Percentiles rank a stretch among this genome's conserved stretches.
Conservation (phyloP, 2,888 invertebrate species). For the Xestia c-nigrum region DNA sequence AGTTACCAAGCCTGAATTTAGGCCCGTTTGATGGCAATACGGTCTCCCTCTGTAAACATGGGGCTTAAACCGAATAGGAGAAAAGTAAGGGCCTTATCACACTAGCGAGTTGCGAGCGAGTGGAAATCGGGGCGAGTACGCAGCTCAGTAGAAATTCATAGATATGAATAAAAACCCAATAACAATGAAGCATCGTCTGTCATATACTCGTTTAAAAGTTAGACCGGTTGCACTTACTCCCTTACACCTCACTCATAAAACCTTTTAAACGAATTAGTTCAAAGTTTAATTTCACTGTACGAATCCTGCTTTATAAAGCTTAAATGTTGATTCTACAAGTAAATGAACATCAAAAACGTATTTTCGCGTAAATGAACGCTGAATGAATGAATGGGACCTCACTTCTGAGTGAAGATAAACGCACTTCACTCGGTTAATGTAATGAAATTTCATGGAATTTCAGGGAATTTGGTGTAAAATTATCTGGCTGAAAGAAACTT, state of each 20-base stretch:
- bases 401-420: conserved; percentile 76
- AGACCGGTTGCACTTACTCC: neutral
- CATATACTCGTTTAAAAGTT: neutral
- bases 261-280: conserved; percentile 18
- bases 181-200: neutral
- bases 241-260: neutral
- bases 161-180: no score
- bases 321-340: conserved; percentile 58
- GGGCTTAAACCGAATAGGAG: no score
- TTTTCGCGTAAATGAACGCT: conserved; percentile 69
- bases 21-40: no score
- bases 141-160: no score
- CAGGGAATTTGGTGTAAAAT: conserved; percentile 80
- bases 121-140: no score
- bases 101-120: no score
- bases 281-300: conserved; percentile 9
- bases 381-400: conserved; percentile 70
- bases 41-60: no score
- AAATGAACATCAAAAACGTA: conserved; percentile 68
- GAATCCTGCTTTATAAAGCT: conserved; percentile 14
- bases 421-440: conserved; percentile 83
- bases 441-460: conserved; percentile 87
- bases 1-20: no score
- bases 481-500: conserved; percentile 80
- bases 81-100: no score